Evolutionary conservation across 2,797 vertebrate species (phyloP), one percentile per base, ranked within the genome.

Genomic region (Peromyscus eremicus): DNA sequence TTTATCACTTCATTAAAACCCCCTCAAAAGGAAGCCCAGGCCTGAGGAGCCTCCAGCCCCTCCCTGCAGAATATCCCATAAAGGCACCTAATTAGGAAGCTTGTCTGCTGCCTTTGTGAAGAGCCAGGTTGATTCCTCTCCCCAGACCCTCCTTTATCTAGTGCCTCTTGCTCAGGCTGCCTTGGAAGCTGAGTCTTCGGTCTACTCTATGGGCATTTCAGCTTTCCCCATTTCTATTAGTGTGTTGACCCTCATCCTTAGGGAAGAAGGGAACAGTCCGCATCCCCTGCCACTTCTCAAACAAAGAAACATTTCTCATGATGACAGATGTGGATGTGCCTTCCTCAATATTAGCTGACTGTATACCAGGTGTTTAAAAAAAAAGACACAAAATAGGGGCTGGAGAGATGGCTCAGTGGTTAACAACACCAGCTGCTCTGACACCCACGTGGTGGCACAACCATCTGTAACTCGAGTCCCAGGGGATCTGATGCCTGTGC

Each of bases 331-430:
- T 73, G 37, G 79, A 91, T 55, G 27, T 34, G n/a, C 34, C 49
- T 97, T 83, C 60, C 19, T 95, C 70, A 60, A 70, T 21, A 76
- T 55, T 76, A 84, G 37, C 12, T 37, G n/a, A 19, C 43, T 93
- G 85, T 70, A 84, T 17, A 43, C 71, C 46, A 86, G 37, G 34
- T 46, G 64, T 60, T 55, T 60, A 57, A 57, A 60, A 19, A 57
- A 60, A 57, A 57, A 37, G 66, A 52, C 5, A 68, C 77, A 68
- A 85, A 77, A 19, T 49, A 29, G 80, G 14, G 25, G 8, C 57
- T 40, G 55, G 80, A 37, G 55, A 37, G 55, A 40, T 40, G 23
- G n/a, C n/a, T n/a, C 52, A 25, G n/a, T 60, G n/a, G 55, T 81
- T 60, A 40, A 27, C 23, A 62, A 25, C 80, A 37, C n/a, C 27